Evolutionary conservation across 2,113 vertebrate species (phyloP).

Genomic region (Macaca nemestrina): DNA sequence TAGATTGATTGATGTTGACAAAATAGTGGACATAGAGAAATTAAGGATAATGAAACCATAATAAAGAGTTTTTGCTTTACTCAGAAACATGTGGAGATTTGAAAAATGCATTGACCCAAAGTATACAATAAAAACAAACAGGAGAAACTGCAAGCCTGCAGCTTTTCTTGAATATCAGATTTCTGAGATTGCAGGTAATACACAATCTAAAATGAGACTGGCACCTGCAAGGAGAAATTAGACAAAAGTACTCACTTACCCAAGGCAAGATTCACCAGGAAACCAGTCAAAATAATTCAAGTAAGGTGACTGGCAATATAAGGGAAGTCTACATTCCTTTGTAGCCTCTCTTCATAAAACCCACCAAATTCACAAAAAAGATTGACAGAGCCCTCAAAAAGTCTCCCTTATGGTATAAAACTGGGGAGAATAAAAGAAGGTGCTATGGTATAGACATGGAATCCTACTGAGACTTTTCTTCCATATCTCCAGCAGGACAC

Average conservation of each 20-base stretch:
- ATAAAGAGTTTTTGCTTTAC: neutral
- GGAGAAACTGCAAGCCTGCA: neutral
- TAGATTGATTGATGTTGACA: neutral
- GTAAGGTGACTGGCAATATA: too few species aligned
- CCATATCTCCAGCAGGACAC: neutral
- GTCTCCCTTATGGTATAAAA: neutral
- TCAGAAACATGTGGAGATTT: neutral
- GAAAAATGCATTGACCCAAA: neutral
- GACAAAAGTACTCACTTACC: neutral
- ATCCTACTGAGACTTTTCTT: neutral
- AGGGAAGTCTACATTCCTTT: rapidly evolving
- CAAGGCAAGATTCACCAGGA: neutral
- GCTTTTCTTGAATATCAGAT: neutral
- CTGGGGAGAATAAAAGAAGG: neutral
- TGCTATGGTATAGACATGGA: neutral
- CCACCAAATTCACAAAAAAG: neutral
- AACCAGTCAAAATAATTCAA: neutral
- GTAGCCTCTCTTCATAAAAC: neutral
- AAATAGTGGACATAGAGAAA: neutral
- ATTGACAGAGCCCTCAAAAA: neutral
- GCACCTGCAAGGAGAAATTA: neutral
- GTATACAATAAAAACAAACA: neutral
- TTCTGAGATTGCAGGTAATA: neutral
- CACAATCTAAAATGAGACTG: neutral
- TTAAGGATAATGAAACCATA: neutral